A percentile compares a stretch with the other conserved stretches of the same genome.
These are phyloP conservation scores for Tricholauxania praeusta DNA, from an alignment of 2,888 invertebrate genomes.

Conservation along the genomic window DNA sequence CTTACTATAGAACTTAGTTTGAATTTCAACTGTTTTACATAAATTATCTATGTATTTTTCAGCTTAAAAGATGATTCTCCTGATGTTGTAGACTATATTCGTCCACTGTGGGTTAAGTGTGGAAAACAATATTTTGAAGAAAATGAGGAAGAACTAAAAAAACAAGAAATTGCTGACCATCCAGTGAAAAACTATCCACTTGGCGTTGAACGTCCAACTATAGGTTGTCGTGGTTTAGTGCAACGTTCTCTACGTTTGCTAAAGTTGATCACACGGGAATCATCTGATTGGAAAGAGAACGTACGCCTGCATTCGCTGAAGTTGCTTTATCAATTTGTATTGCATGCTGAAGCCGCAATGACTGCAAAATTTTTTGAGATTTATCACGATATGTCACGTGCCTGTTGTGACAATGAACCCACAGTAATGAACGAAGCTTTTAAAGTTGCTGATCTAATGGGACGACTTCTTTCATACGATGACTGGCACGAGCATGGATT, in stretches of 20 bases:
- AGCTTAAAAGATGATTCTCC: slow-evolving; percentile 84
- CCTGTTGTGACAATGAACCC: slow-evolving; percentile 59
- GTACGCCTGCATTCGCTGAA: slow-evolving; percentile 65
- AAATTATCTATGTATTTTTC: slow-evolving; percentile 43
- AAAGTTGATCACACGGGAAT: slow-evolving; percentile 61
- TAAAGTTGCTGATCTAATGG: slow-evolving; percentile 64
- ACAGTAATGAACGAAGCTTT: slow-evolving; percentile 58
- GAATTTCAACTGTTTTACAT: slow-evolving; percentile 7
- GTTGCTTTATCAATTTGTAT: slow-evolving; percentile 64
- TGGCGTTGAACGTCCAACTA: slow-evolving; percentile 79
- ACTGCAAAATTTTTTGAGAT: slow-evolving; percentile 66
- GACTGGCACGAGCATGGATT: slow-evolving; percentile 64
- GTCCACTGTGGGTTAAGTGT: slow-evolving; percentile 76
- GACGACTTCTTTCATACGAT: slow-evolving; percentile 59
- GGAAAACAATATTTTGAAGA: slow-evolving; percentile 86
- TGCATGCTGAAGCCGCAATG: slow-evolving; percentile 65
- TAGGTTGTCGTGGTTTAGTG: slow-evolving; percentile 86
- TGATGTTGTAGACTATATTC: slow-evolving; percentile 76
- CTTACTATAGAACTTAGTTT: too few species aligned
- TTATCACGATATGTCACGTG: slow-evolving; percentile 60
- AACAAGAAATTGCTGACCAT: slow-evolving; percentile 81
- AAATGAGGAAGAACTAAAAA: slow-evolving; percentile 89
- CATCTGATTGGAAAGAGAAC: slow-evolving; percentile 67
- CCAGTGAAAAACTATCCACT: slow-evolving; percentile 81
- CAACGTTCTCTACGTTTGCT: slow-evolving; percentile 72